Evolutionary conservation across 92 coral and sea anemone genomes (phyloP), one percentile per base, ranked within the genome.

Genomic region (Parazoanthus darwini): DNA sequence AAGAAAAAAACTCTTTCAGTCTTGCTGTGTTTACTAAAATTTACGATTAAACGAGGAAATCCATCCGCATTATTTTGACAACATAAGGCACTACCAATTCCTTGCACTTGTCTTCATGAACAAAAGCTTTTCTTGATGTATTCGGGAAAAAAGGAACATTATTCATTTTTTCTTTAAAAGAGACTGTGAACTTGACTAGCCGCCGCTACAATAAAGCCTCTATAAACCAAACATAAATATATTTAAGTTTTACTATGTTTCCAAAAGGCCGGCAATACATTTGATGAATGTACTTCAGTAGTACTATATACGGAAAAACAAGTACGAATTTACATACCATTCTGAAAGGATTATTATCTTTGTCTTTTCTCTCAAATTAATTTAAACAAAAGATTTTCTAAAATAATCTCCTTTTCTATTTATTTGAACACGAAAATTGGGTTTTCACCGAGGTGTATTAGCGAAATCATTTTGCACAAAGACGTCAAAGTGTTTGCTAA

Each of bases 321-420:
- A 36, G 35, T 37, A 18, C 3, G 80, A 54, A 54, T 54, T 54
- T 54, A 54, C 59, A 11, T 15, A 18, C 26, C 48, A 76, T 39
- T 76, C 51, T 39, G 48, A 20, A 36, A 76, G 80, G 29, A 39
- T 39, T 76, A 39, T 39, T 76, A 39, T 20, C 80, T 39, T 76
- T 76, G 80, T n/a, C 42, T 14, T 39, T 22, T 36, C 43, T 37
- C 46, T 39, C 42, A 76, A 37, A 76, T 20, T 76, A 39, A 15
- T 76, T 76, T 6, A 76, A 76, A 76, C 80, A 39, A 39, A 76
- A 76, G 48, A 76, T 76, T 20, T 76, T 76, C 51, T 23, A 76
- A 76, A 76, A 39, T 76, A 76, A 39, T 76, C 35, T 13, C 23
- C 7, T 79, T 48, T 48, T 79, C 82, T 79, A 79, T 79, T 26